Base-by-base conservation (phyloP, 2,797 vertebrate species). In the Neosilurus mollespiculum region DNA sequence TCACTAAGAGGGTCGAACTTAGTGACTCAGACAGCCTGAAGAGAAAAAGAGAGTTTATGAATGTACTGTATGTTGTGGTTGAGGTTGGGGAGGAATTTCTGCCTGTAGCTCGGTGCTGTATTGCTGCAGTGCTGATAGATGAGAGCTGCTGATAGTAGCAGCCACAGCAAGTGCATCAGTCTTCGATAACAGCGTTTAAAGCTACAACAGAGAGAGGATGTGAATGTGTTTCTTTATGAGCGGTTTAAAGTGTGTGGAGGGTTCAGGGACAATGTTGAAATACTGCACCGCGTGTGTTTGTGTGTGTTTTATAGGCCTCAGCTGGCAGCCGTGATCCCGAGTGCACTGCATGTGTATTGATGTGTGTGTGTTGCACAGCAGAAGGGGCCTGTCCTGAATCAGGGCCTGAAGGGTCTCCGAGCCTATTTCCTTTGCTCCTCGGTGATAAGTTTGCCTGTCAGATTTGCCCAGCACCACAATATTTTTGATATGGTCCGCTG, bases 401-500 rank as follows among this genome's bases (percentile, higher is more conserved):
- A 89, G 89, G 87, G 91, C 91, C 92, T 90, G 62, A 82, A 87
- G 92, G 91, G 93, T 91, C 92, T 94, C 92, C 82, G 89, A 93
- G 93, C 92, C 93, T 90, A 94, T 94, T 95, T 94, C 92, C 93
- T 92, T 91, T 93, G 93, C 92, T 92, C 91, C 92, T 88, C 90
- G 93, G 93, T 95, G 94, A 95, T 95, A 95, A 95, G 94, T 95
- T 94, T 95, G 91, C 93, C 93, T 95, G 94, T 95, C 94, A 95
- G 94, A 95, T 95, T 93, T 92, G 92, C 92, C 92, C 93, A 95
- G 92, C 92, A 94, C 93, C 91, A 93, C 94, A 94, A 95, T 94
- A 95, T 95, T 95, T 95, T 94, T 94, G 94, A 95, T 95, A 95
- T 95, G 94, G 94, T 95, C 93, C 90, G 90, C 92, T 93, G 94